Evolutionary conservation across 2,888 invertebrate genomes (phyloP).

Genomic region (Campoplex capitator): DNA sequence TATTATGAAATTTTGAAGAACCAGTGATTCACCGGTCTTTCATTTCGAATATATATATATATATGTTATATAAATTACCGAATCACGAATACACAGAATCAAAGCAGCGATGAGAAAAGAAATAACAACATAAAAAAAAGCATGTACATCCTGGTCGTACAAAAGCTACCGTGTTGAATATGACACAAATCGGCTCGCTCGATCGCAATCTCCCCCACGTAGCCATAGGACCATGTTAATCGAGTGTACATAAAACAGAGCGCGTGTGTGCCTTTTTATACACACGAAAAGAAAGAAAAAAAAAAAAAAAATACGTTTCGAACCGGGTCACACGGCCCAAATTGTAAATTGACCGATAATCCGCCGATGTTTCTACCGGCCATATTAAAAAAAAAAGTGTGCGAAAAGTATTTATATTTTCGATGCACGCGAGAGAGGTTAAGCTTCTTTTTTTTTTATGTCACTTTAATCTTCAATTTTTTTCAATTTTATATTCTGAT

Average conservation of each 20-base stretch:
- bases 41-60: background rate
- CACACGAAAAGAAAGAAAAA: constrained; percentile 7
- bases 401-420: background rate
- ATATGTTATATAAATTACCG: background rate
- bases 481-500: background rate
- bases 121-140: constrained; percentile 11
- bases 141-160: constrained; percentile 44
- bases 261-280: background rate
- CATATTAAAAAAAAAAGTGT: background rate
- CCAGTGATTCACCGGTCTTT: constrained; percentile 2
- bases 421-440: background rate
- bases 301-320: background rate
- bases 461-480: background rate
- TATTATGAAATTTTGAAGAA: constrained; percentile 15
- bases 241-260: constrained; percentile 6
- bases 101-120: constrained; percentile 9
- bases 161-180: constrained; percentile 33
- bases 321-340: constrained; percentile 58
- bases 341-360: constrained; percentile 51
- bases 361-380: background rate
- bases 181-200: constrained; percentile 55
- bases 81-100: constrained; percentile 9
- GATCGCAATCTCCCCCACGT: constrained; percentile 54
- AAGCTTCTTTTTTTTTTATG: background rate
- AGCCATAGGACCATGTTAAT: constrained; percentile 28